Evolutionary conservation across 2,113 vertebrate genomes (phyloP), one percentile per base, ranked within the genome.

Genomic region (Channa maculata): DNA sequence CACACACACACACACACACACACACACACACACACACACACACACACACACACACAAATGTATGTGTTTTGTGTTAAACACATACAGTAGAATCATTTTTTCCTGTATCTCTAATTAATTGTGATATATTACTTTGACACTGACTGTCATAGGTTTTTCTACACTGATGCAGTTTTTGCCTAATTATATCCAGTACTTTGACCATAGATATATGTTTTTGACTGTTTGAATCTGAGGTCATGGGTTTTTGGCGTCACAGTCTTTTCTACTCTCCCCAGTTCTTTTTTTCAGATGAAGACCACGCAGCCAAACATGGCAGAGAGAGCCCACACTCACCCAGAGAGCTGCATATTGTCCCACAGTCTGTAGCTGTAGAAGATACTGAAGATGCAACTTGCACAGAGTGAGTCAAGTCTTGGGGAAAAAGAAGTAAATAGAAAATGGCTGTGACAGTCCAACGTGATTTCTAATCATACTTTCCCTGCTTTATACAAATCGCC

Each of bases 281-380:
- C 65, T 95, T 95, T 15, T 48, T 95, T 52, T 94, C 90, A 0
- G 93, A 94, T 43, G 94, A 95, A 3, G 94, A 95, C 50, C 70
- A 80, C 0, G 37, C 45, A 3, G 33, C 82, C 50, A 69, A 45
- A 44, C 10, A n/a, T 3, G 62, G 36, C 52, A 71, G 50, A 68
- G 90, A 86, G 34, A 83, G 82, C 48, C 74, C 77, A 0, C 58
- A 24, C 49, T 65, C 76, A 0, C 13, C 78, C 24, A 84, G 89
- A 5, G 63, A 77, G 6, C 74, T 86, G 11, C 57, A 77, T 3
- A 73, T 90, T 8, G 71, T 91, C 0, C 91, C 88, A 0, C 77
- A 69, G 5, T 68, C 87, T 2, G 80, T 10, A 3, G 63, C 5
- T 8, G 81, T 69, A 49, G 51, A 51, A 0, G 79, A 82, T 4